Evolutionary conservation across 2,797 vertebrate genomes (phyloP), one percentile per base, ranked within the genome.

Genomic region (Meriones psammophilus): DNA sequence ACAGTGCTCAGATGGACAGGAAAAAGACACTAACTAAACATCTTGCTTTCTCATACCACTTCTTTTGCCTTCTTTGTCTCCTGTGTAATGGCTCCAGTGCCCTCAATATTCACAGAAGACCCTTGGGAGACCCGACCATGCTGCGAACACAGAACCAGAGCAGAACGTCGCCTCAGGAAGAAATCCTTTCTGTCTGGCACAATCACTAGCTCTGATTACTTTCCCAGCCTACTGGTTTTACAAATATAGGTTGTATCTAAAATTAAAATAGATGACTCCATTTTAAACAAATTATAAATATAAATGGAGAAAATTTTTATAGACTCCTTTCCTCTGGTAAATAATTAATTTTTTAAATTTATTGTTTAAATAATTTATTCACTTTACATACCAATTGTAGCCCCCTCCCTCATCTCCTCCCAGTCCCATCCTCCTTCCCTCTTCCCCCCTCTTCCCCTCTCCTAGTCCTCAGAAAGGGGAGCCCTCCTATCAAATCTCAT

Each of bases 181-280:
- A 81, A 88, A 77, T 91, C 71, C 60, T 88, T 91, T 89, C 77
- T 33, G 15, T 95, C 90, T 83, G n/a, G 36, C 54, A 54, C 71
- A 94, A 94, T 96, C 91, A 95, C 64, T 28, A 60, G 60, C 92
- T 92, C 93, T 96, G 94, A 97, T 96, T 83, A 81, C 91, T 96
- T 92, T 91, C 50, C 79, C 78, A 89, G 46, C 33, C 68, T 93
- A 79, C 87, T 77, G 10, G 26, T 92, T 96, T 97, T 92, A 89
- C 64, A 94, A 92, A 96, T 94, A 87, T 94, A 97, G 95, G 83
- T 89, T 96, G 73, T 60, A 76, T 80, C 84, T 94, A 97, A 97
- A 97, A 95, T 96, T 95, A 97, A 95, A 95, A 81, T 33, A 46
- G 58, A 93, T 90, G 46, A 85, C 68, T 92, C 77, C 12, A 74